Evolutionary conservation across 2,113 vertebrate genomes (phyloP).

Genomic region (Nothoprocta pentlandii): DNA sequence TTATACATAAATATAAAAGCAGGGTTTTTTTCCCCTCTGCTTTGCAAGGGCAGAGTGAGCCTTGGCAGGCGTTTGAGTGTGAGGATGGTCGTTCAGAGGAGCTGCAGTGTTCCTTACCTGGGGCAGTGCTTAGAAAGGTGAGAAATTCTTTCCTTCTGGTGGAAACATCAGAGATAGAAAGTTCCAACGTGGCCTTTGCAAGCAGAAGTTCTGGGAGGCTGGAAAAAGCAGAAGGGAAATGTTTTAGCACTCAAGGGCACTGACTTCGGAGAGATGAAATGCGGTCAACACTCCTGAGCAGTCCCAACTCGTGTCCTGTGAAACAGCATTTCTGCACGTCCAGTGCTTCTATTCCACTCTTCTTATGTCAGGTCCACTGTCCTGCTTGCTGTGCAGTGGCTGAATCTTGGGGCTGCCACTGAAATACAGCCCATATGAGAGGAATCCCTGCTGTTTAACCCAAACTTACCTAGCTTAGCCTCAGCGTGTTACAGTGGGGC

Average conservation of each 20-base stretch:
- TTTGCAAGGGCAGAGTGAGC: not conserved
- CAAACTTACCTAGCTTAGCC: not conserved
- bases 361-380: not conserved
- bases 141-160: not conserved
- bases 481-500: fast-evolving
- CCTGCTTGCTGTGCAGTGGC: fast-evolving
- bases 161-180: not conserved
- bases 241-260: fast-evolving
- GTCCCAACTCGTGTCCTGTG: not conserved
- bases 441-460: not conserved
- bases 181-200: not conserved
- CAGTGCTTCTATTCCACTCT: not conserved
- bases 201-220: not conserved
- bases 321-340: not conserved
- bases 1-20: not conserved
- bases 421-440: not conserved
- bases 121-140: fast-evolving
- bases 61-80: not conserved
- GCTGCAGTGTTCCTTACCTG: not conserved
- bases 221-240: not conserved
- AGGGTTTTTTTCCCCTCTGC: not conserved
- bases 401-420: not conserved
- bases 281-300: fast-evolving
- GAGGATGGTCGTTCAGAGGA: not conserved
- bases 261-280: not conserved